Base-by-base conservation (phyloP, 2,113 vertebrate genomes). In the Speoplatyrhinus poulsoni region DNA sequence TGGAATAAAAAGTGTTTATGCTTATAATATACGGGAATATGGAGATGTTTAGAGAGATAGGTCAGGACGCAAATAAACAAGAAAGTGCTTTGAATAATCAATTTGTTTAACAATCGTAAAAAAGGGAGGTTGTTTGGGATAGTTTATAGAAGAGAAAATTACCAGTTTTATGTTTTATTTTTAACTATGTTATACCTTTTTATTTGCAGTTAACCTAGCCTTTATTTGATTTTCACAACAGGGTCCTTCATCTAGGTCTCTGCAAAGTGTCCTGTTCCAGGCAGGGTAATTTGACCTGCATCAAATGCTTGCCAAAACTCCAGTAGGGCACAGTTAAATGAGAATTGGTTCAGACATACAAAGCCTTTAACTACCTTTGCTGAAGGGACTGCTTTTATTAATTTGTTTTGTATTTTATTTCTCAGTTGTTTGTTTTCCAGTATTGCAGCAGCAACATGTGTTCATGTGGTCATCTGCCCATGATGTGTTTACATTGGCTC, bases 211-310 rank as follows among this genome's bases (percentile, higher is more conserved):
- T 6, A 67, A 32, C 9, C 19, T 19, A 49, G 13, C 48, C 9
- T n/a, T 53, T 55, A 26, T 67, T 55, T 65, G 53, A 54, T 80
- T 83, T 72, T 50, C 67, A 73, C 78, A 47, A 70, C 4, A 1
- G 48, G 82, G 80, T 80, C 70, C 8, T 86, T 83, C 55, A 82
- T 73, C 86, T 80, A 55, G 47, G 62, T 59, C 85, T 61, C 67
- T 75, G 49, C 58, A 47, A 67, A 66, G 15, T 78, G 32, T 19
- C 46, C 33, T 13, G 57, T 63, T 36, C 12, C 32, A 6, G 13
- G 17, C 57, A 46, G 19, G 66, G 74, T 68, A 69, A 74, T 72
- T 11, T 78, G 82, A 88, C 46, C 79, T 53, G 65, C 0, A 48
- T 12, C 64, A 47, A 13, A 17, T 19, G 19, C 60, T 11, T 75